Percentiles rank a stretch among this genome's conserved stretches.
phyloP scores from a whole-genome alignment of 2,797 vertebrate species.

The Psittacula derbiana region DNA sequence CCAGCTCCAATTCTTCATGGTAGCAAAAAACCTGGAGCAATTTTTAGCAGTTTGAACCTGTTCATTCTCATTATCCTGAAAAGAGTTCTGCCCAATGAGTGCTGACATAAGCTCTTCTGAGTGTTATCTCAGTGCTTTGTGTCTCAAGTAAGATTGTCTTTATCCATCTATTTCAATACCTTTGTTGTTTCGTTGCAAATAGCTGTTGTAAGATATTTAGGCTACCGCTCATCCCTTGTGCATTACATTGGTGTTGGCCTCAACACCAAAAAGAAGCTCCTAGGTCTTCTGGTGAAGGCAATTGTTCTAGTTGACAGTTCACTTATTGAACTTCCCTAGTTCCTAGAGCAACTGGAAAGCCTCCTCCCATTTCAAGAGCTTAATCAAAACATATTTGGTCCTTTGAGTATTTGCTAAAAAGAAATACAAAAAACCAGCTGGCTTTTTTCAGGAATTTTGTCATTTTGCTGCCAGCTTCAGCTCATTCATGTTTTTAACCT shows the following conservation, averaged over 20 bases:
- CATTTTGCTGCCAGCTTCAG: not conserved
- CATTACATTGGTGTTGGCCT: not conserved
- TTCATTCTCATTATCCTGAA: slow-evolving; percentile 29
- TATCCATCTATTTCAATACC: slow-evolving; percentile 31
- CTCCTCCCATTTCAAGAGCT: not conserved
- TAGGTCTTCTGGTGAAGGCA: not conserved
- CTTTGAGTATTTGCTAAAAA: not conserved
- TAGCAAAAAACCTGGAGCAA: not conserved
- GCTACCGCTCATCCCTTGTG: not conserved
- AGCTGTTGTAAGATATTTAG: not conserved
- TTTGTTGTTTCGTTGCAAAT: not conserved
- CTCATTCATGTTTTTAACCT: not conserved
- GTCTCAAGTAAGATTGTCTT: slow-evolving; percentile 8
- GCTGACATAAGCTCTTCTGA: slow-evolving; percentile 31
- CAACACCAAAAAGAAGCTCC: not conserved
- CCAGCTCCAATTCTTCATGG: not conserved
- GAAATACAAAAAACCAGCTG: not conserved
- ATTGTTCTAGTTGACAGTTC: not conserved
- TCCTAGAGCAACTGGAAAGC: not conserved
- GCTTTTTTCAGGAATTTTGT: not conserved
- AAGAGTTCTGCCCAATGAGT: not conserved
- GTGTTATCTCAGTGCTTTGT: not conserved
- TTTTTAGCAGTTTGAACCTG: slow-evolving; percentile 35
- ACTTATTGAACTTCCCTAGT: not conserved
- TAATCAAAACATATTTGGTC: not conserved